Evolutionary conservation across 1,140 invertebrate genomes (phyloP), one percentile per base, ranked within the genome.

Genomic region (Dreissena rostriformis): DNA sequence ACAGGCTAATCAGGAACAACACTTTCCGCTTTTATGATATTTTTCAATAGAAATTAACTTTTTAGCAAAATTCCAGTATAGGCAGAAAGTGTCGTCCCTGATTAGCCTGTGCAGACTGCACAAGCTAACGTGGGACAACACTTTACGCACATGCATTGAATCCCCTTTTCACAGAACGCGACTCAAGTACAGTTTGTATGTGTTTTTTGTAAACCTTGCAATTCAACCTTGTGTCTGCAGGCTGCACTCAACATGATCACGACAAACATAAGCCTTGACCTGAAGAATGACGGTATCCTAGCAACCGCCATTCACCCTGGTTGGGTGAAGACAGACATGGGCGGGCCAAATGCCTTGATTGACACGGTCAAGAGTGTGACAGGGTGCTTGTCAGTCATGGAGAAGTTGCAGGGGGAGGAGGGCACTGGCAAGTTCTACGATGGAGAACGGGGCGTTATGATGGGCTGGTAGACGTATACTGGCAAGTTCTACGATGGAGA

Each of bases 301-400:
- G 96, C 95, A 0, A 94, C 96, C 0, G 95, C 95, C 68, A 89
- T 98, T 66, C 97, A 98, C 94, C 97, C 97, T 0, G 97, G 97
- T 0, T 98, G 97, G 97, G 97, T 98, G 0, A 95, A 96, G 88
- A 98, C 97, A 0, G 96, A 97, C 78, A 96, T 98, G 97, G 97
- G 97, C 7, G 97, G 97, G 14, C 92, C 93, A 67, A 96, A 96
- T 88, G 97, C 97, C 15, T 24, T 67, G 2, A 53, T 82, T 24
- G 55, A 6, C 11, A 53, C 71, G 17, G 79, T 66, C 52, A 71
- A 49, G 17, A 29, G 57, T 67, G 22, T 74, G n/a, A 74, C 73
- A 28, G 70, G 70, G 55, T n/a, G 73, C 2, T 51, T 82, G 51
- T 26, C 70, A 8, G 71, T 74, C n/a, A 14, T 73, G 12, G 70